Percentiles rank a stretch among this genome's conserved stretches.
phyloP scores from a whole-genome alignment of 1,140 invertebrate species.

The Diorhabda elongata region DNA sequence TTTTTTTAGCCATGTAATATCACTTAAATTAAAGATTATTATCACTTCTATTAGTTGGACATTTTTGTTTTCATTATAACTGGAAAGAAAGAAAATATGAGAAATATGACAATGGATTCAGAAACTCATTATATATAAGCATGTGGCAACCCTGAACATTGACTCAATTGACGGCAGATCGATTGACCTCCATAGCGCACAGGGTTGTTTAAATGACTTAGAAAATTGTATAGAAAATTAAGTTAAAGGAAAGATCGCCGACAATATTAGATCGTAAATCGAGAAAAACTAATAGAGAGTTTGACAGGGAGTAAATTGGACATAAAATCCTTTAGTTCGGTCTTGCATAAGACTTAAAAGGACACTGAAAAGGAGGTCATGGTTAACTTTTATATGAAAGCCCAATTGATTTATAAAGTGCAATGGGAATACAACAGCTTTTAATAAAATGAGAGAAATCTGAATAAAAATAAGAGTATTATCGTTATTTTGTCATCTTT shows the following conservation, averaged over 20 bases:
- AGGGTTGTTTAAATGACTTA: background rate
- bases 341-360: background rate
- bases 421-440: no score
- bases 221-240: background rate
- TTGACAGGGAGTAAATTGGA: slow-evolving; percentile 2
- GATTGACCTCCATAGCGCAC: slow-evolving; percentile 1
- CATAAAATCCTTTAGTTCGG: background rate
- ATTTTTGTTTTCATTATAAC: no score
- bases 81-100: no score
- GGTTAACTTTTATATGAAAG: background rate
- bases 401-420: no score
- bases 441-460: no score
- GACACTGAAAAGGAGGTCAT: background rate
- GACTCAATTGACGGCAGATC: background rate
- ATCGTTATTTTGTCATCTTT: no score
- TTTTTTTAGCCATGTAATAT: no score
- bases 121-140: no score
- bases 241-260: background rate
- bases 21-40: no score
- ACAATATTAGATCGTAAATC: slow-evolving; percentile 1
- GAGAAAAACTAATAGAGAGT: background rate
- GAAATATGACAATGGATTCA: no score
- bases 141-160: background rate
- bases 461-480: no score
- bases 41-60: no score